Conservation (phyloP, 2,797 vertebrate species). For the Avahi laniger region DNA sequence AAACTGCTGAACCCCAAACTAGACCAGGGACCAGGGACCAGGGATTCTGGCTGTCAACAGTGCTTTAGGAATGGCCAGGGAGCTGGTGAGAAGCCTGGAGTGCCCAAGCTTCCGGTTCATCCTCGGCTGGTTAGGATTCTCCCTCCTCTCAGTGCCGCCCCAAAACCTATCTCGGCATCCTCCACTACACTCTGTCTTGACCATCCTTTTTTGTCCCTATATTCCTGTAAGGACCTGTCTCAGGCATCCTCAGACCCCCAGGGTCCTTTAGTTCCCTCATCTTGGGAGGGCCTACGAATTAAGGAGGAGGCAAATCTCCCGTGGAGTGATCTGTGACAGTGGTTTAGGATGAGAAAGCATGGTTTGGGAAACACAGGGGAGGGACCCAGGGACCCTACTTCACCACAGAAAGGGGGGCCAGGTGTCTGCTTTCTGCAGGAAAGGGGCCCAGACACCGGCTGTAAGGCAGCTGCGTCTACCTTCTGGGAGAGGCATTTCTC, state of each 20-base stretch:
- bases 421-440: neutral
- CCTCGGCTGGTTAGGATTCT: neutral
- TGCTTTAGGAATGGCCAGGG: neutral
- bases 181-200: neutral
- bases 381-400: neutral
- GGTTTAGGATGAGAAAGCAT: neutral
- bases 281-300: neutral
- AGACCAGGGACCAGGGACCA: neutral
- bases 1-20: neutral
- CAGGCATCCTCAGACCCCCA: neutral
- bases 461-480: neutral
- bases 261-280: neutral
- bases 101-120: neutral
- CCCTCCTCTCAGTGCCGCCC: neutral
- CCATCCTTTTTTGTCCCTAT: neutral
- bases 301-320: neutral
- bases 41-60: neutral
- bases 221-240: neutral
- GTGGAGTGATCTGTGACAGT: neutral
- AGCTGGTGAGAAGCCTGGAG: neutral
- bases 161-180: slow-evolving; percentile 24
- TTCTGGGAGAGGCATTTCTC: slow-evolving; percentile 30
- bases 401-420: neutral
- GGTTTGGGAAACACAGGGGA: neutral
- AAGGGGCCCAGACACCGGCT: neutral